Conservation (phyloP, 2,888 invertebrate genomes). For the Diarsia rubi region DNA sequence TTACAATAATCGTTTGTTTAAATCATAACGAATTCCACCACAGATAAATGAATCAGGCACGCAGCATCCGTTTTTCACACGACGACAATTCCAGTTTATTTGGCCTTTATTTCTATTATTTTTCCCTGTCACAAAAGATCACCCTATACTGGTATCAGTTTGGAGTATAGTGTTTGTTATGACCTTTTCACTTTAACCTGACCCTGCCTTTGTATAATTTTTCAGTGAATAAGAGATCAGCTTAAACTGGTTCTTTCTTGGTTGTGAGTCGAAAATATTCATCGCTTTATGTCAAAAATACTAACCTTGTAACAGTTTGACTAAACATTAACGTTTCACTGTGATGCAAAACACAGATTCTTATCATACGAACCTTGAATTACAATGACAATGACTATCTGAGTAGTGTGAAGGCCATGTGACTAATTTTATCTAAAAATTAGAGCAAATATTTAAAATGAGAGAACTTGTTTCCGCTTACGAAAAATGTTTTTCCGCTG, state of each 20-base stretch:
- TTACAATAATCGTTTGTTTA: not conserved
- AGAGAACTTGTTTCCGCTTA: not conserved
- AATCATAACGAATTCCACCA: not conserved
- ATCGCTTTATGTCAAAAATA: constrained; percentile 16
- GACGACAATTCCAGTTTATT: not conserved
- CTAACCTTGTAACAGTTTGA: constrained; percentile 33
- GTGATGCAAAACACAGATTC: constrained; percentile 43
- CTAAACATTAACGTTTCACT: constrained; percentile 23
- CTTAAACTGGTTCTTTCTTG: not conserved
- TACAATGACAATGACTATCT: constrained; percentile 25
- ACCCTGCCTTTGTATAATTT: no score
- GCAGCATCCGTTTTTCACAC: constrained; percentile 30
- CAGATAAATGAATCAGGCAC: constrained; percentile 19
- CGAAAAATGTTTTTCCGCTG: not conserved
- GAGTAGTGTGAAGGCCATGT: constrained; percentile 35
- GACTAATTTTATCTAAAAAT: constrained; percentile 31
- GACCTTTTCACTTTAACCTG: not conserved
- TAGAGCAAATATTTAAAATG: constrained; percentile 16
- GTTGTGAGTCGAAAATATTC: not conserved
- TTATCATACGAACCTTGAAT: constrained; percentile 53
- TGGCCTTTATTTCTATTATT: not conserved
- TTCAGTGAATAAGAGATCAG: not conserved
- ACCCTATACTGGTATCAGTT: no score
- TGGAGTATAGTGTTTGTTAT: no score
- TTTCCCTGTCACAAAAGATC: not conserved